Percentiles rank a stretch among this genome's conserved stretches.
Conservation (phyloP, 2,888 invertebrate genomes). For the Pachydiplax longipennis region DNA sequence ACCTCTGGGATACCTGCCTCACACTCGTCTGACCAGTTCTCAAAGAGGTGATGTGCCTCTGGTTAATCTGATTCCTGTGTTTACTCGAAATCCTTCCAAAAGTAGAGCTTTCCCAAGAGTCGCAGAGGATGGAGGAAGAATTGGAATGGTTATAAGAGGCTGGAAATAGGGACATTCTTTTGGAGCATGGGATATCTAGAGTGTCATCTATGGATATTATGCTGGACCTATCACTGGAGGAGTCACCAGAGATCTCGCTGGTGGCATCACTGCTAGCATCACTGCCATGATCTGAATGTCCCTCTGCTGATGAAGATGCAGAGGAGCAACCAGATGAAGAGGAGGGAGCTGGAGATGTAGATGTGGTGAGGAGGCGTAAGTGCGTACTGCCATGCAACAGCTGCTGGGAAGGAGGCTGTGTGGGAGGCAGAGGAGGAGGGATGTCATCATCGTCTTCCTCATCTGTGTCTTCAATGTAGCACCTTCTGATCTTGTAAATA, state of each 20-base stretch:
- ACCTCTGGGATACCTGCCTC: constrained; percentile 48
- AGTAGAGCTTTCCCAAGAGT: constrained; percentile 17
- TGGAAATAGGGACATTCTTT: constrained; percentile 14
- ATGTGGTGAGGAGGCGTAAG: neutral
- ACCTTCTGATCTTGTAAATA: constrained; percentile 49
- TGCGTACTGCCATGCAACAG: neutral
- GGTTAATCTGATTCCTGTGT: neutral
- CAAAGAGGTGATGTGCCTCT: neutral
- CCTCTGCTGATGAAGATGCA: constrained; percentile 51
- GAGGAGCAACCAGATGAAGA: constrained; percentile 47
- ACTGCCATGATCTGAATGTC: constrained; percentile 52
- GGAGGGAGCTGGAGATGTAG: constrained; percentile 47
- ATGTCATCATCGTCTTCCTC: constrained; percentile 46
- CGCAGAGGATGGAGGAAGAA: neutral
- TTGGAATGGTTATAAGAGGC: neutral
- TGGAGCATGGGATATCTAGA: constrained; percentile 55
- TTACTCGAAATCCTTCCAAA: neutral
- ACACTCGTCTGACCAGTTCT: neutral
- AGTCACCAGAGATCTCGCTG: constrained; percentile 64
- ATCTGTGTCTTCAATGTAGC: constrained; percentile 49
- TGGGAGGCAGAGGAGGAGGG: constrained; percentile 40
- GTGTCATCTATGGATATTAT: constrained; percentile 63
- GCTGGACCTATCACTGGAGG: constrained; percentile 63
- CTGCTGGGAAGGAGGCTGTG: constrained; percentile 46
- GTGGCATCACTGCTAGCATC: constrained; percentile 62